phyloP scores from a whole-genome alignment of 2,113 vertebrate genomes.

The Paedocypris sp. region DNA sequence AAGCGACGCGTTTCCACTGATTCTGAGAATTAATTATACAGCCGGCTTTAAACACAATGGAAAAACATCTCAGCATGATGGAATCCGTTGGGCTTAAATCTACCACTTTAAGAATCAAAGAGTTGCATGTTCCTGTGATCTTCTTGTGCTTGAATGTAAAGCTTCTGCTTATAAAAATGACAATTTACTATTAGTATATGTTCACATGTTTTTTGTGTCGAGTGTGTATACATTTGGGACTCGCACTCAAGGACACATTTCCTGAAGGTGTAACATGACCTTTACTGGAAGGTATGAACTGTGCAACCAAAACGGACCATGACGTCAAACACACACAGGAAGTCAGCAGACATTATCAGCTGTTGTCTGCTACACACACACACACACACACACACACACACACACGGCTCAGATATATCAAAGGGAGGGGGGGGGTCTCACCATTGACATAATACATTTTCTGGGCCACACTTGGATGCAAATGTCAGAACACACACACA shows the following conservation, averaged over 20 bases:
- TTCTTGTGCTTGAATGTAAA: too few species aligned
- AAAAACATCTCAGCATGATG: neutral
- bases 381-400: neutral
- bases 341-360: neutral
- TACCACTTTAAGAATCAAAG: neutral
- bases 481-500: too few species aligned
- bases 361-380: neutral
- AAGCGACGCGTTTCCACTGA: neutral
- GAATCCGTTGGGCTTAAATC: neutral
- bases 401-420: too few species aligned
- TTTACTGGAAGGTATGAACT: neutral
- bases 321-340: neutral
- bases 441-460: too few species aligned
- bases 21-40: neutral
- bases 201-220: too few species aligned
- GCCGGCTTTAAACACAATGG: neutral
- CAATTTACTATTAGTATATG: too few species aligned
- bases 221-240: too few species aligned
- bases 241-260: too few species aligned
- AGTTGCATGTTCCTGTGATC: too few species aligned
- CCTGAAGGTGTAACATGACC: neutral
- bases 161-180: too few species aligned
- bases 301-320: neutral
- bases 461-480: too few species aligned
- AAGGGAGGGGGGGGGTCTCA: too few species aligned